A percentile compares a stretch with the other conserved stretches of the same genome.
Evolutionary conservation across 2,113 vertebrate genomes (phyloP).

Genomic region (Tachysurus vachellii): DNA sequence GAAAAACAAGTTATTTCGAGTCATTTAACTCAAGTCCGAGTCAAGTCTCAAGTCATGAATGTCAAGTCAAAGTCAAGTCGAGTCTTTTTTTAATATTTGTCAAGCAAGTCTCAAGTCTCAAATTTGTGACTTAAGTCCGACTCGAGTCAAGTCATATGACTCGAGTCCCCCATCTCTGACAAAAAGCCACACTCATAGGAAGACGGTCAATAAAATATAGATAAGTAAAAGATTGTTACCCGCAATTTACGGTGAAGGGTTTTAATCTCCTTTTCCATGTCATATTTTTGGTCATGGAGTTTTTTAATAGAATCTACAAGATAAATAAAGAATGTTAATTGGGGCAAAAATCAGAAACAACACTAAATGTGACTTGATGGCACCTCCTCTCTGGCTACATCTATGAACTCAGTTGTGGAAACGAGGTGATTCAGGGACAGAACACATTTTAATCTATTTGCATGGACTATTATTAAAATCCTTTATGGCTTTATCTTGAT

Average conservation of each 20-base stretch:
- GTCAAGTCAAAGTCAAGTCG: too few relatives aligned
- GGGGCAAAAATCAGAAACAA: not conserved
- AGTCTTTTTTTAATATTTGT: too few relatives aligned
- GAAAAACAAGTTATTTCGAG: too few relatives aligned
- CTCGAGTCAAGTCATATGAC: too few relatives aligned
- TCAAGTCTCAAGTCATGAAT: too few relatives aligned
- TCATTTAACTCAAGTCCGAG: too few relatives aligned
- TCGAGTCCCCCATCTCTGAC: too few relatives aligned
- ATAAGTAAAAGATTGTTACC: slow-evolving; percentile 62
- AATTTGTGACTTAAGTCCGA: too few relatives aligned
- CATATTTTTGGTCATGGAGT: slow-evolving; percentile 86
- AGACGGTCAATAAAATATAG: not conserved
- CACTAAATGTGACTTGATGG: slow-evolving; percentile 9
- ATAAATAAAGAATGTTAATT: slow-evolving; percentile 7
- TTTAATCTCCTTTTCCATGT: slow-evolving; percentile 89
- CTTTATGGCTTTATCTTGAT: slow-evolving; percentile 18
- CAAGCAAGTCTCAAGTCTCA: too few relatives aligned
- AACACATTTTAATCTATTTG: not conserved
- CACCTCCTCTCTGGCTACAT: slow-evolving; percentile 38
- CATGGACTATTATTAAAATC: not conserved
- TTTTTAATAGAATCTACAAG: slow-evolving; percentile 81
- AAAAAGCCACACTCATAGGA: not conserved
- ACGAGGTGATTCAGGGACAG: too few relatives aligned
- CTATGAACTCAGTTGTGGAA: not conserved
- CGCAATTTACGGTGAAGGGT: slow-evolving; percentile 82